Evolutionary conservation across 2,797 vertebrate species (phyloP), one percentile per base, ranked within the genome.

Genomic region (Morus bassanus): DNA sequence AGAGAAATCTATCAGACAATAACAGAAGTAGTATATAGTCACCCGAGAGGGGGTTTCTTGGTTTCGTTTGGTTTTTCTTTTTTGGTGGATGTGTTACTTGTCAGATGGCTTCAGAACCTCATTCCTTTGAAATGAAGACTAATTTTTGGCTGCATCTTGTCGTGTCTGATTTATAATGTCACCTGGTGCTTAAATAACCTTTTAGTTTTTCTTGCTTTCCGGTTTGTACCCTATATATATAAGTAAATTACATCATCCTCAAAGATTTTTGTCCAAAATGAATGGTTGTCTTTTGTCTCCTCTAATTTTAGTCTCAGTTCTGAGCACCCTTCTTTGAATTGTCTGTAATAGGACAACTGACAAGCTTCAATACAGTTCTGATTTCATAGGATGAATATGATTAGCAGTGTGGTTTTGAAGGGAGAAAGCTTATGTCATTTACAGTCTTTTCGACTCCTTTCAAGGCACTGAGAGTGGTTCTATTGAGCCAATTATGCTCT

Each of bases 11-110:
- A 1, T 39, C 23, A 13, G 46, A 17, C 50, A 45, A 23, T 77
- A 65, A 46, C 25, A 53, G 28, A 72, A 68, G 11, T 33, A 54
- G 8, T 53, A 27, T 56, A 10, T 64, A 53, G 24, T 69, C 83
- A 48, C 5, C 10, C 0, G 1, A 6, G 35, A n/a, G 28, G 5
- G 3, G 1, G 10, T 37, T 64, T 33, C 61, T 82, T 59, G 1
- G n/a, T n/a, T n/a, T n/a, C n/a, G 5, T 73, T 76, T 46, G 11
- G 0, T 43, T 50, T 65, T 87, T 18, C 10, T 37, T 10, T 51
- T 70, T 81, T 84, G 23, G 12, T 7, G 37, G 30, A 30, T 45
- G 2, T 61, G 6, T 70, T 88, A 17, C 9, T 83, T 81, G 30
- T 63, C 43, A 39, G 12, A n/a, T 21, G 23, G 5, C 25, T 78